These are phyloP conservation scores for Onychostoma macrolepis DNA, from an alignment of 2,113 vertebrate genomes.

Conservation along the genomic window DNA sequence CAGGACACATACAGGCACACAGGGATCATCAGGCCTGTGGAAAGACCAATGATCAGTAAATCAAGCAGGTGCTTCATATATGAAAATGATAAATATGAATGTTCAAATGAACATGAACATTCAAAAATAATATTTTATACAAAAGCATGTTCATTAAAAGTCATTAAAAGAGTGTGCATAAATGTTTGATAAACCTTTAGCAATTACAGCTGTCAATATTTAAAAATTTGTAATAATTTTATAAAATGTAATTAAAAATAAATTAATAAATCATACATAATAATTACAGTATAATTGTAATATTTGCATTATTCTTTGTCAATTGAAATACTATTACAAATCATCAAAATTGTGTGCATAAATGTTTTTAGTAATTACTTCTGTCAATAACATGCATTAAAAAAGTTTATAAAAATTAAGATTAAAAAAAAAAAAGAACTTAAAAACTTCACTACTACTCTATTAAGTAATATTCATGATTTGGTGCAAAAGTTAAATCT, in stretches of 20 bases:
- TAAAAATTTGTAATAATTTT: background rate
- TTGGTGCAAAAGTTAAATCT: background rate
- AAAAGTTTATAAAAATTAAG: background rate
- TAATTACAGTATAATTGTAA: too few relatives aligned
- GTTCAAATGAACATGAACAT: too few relatives aligned
- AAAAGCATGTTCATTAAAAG: background rate
- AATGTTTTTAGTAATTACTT: background rate
- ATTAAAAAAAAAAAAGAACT: background rate
- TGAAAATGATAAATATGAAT: background rate
- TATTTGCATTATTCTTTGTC: background rate
- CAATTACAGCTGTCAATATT: background rate
- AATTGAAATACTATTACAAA: background rate
- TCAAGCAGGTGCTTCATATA: background rate
- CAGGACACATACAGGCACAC: conserved; percentile 20
- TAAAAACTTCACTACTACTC: background rate
- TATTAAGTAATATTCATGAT: background rate
- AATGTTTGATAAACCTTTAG: background rate
- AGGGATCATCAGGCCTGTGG: background rate
- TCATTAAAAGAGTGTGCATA: background rate
- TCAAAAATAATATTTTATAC: background rate
- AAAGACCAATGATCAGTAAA: background rate
- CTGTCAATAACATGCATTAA: background rate
- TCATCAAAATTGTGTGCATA: background rate
- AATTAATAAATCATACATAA: too few relatives aligned
- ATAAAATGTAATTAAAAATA: background rate